A percentile compares a stretch with the other conserved stretches of the same genome.
Conservation (phyloP, 2,797 vertebrate species). For the Antennarius maculatus region DNA sequence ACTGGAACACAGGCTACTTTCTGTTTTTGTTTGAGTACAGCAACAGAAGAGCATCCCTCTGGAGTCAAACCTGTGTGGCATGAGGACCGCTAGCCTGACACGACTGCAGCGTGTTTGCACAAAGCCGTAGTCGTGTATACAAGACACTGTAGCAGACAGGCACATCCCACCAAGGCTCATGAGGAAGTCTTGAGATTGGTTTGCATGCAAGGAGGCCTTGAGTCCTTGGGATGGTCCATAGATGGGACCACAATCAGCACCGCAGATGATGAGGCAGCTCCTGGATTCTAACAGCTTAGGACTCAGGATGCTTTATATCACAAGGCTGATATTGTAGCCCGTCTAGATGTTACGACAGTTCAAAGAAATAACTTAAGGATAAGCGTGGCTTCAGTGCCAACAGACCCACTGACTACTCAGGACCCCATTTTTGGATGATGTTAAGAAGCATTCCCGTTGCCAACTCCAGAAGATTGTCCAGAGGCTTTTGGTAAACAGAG, state of each 20-base stretch:
- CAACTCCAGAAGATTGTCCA: conserved; percentile 60
- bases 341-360: conserved; percentile 44
- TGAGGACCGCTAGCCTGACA: conserved; percentile 32
- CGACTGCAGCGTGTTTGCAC: conserved; percentile 31
- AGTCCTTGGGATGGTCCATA: conserved; percentile 55
- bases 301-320: conserved; percentile 35
- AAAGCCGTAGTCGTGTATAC: conserved; percentile 62
- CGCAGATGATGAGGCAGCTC: conserved; percentile 26
- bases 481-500: conserved; percentile 65
- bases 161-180: conserved; percentile 50
- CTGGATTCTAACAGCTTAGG: conserved; percentile 43
- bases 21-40: conserved; percentile 36
- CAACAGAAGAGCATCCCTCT: conserved; percentile 23
- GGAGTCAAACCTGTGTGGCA: conserved; percentile 42
- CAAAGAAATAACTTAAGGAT: conserved; percentile 43
- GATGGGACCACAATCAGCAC: conserved; percentile 39
- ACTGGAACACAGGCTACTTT: conserved; percentile 43
- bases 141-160: conserved; percentile 70
- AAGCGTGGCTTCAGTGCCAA: conserved; percentile 52
- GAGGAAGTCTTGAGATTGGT: conserved; percentile 39
- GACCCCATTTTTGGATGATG: conserved; percentile 37
- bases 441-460: conserved; percentile 26
- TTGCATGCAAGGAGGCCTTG: conserved; percentile 56
- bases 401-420: conserved; percentile 21
- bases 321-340: conserved; percentile 53